Conservation (phyloP, 2,113 vertebrate species). For the Electrona antarctica region DNA sequence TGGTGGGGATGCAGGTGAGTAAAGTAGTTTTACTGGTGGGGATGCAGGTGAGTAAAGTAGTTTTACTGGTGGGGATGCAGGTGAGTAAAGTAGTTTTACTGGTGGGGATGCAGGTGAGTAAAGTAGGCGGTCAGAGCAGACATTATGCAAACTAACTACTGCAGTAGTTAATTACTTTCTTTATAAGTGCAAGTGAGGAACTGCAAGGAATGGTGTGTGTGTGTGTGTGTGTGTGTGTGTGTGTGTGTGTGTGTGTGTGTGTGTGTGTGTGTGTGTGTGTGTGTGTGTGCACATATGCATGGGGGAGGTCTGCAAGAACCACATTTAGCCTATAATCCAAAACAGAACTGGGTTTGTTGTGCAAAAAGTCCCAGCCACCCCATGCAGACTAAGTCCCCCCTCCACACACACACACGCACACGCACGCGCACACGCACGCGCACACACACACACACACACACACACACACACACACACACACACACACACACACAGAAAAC, state of each 20-base stretch:
- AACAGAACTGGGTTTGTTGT: slow-evolving; percentile 65
- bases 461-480: background rate
- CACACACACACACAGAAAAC: slow-evolving; percentile 42
- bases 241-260: slow-evolving; percentile 1
- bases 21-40: background rate
- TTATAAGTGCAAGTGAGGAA: slow-evolving; percentile 34
- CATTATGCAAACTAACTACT: slow-evolving; percentile 12
- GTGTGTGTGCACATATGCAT: background rate
- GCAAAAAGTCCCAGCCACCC: slow-evolving; percentile 54
- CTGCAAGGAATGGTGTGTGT: slow-evolving; percentile 19
- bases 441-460: background rate
- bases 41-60: background rate
- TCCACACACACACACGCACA: background rate
- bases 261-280: slow-evolving; percentile 3
- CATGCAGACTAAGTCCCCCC: slow-evolving; percentile 45
- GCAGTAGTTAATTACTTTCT: slow-evolving; percentile 12
- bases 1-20: background rate
- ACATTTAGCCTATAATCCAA: slow-evolving; percentile 52
- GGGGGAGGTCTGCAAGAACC: slow-evolving; percentile 9
- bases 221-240: background rate
- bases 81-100: background rate
- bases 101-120: background rate
- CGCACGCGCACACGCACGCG: background rate
- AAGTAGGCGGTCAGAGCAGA: background rate
- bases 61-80: background rate